These are phyloP conservation scores for Solenopsis fugax DNA, from an alignment of 1,140 invertebrate genomes.

Conservation along the genomic window DNA sequence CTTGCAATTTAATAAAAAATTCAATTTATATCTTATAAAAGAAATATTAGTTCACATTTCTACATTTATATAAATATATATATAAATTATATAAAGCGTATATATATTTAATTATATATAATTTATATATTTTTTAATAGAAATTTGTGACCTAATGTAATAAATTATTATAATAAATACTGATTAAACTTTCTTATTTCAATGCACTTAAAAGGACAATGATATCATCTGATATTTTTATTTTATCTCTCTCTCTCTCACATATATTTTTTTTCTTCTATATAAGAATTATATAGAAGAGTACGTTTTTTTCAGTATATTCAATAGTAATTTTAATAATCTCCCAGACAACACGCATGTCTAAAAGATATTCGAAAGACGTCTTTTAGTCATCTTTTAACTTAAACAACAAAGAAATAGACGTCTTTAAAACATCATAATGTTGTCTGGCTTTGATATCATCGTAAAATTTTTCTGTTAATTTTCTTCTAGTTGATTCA, in stretches of 20 bases:
- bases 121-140: not conserved
- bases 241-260: not conserved
- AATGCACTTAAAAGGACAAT: not conserved
- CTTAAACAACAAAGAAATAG: too few relatives aligned
- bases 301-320: too few relatives aligned
- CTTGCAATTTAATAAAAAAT: not conserved
- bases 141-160: not conserved
- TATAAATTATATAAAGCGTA: too few relatives aligned
- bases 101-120: not conserved
- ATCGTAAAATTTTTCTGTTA: not conserved
- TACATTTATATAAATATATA: not conserved
- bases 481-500: not conserved
- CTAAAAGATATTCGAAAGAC: too few relatives aligned
- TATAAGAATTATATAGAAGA: not conserved
- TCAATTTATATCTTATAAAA: not conserved
- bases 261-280: not conserved
- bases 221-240: not conserved
- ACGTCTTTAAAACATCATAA: too few relatives aligned
- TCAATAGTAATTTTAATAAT: too few relatives aligned
- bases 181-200: not conserved
- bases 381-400: too few relatives aligned
- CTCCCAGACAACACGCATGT: too few relatives aligned
- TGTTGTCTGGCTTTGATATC: not conserved
- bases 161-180: not conserved
- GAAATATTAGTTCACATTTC: not conserved